Base-by-base conservation (phyloP, 1,140 invertebrate genomes). In the Drosophila kanapiae region DNA sequence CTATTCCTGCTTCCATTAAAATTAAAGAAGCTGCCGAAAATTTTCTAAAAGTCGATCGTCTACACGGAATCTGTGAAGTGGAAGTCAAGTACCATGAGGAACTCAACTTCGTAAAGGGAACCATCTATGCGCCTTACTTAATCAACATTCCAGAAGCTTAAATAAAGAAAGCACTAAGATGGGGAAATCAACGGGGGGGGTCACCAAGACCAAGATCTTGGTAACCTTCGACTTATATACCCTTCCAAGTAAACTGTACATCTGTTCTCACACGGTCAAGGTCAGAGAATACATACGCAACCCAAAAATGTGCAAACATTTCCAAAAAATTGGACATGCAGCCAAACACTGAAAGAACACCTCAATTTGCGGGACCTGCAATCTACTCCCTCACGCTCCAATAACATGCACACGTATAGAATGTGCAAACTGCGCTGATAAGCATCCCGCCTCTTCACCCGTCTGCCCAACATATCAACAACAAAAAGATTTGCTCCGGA, bases 241-340 rank as follows among this genome's bases (percentile, higher is more conserved):
- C 14, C 18, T 57, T n/a, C 37, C 37, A 3, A 40, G 54, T 18
- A 57, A 57, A 38, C 37, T 40, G 3, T 35, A 54, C 9, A 38
- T 49, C 14, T 62, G 7, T n/a, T 38, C 18, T 33, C 23, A 51
- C 35, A 35, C 18, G 4, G 23, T 37, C n/a, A 40, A 49, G 4
- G 35, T 51, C 4, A 51, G 45, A 10, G 47, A 51, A 23, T 40
- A 40, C n/a, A 27, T 62, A 38, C 59, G 45, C 2, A 62, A 51
- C 14, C 33, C 59, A 6, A 62, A 40, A 35, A 10, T 33, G 18
- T 53, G 60, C 48, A 61, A 69, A 37, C n/a, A 18, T 5, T 69
- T 31, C 27, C 48, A 69, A 33, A 53, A 60, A 29, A 18, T 61
- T 8, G 38, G 38, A 9, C 58, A 69, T 27, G 37, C 62, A 9